Conservation (phyloP, 2,113 vertebrate species). For the Pelobates fuscus region DNA sequence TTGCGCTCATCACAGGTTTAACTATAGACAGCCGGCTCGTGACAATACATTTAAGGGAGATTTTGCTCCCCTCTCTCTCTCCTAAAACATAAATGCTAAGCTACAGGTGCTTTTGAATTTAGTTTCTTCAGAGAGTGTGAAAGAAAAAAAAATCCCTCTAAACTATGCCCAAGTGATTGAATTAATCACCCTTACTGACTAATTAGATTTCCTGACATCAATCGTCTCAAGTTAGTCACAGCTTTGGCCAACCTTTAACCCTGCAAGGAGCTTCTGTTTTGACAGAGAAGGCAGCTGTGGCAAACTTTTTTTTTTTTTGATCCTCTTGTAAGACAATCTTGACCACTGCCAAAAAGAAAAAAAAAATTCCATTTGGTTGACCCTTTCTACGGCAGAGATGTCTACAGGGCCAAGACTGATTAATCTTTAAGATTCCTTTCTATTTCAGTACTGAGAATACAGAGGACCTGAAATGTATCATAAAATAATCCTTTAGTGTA, state of each 20-base stretch:
- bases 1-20: conserved; percentile 35
- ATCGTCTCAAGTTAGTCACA: conserved; percentile 62
- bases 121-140: conserved; percentile 41
- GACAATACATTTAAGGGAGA: conserved; percentile 42
- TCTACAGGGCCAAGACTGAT: not conserved
- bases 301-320: conserved; percentile 55
- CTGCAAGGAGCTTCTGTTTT: conserved; percentile 59
- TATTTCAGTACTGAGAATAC: not conserved
- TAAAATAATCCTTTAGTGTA: not conserved
- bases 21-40: conserved; percentile 36
- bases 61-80: no score
- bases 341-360: conserved; percentile 51
- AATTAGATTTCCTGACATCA: conserved; percentile 71
- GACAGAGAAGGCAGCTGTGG: conserved; percentile 68
- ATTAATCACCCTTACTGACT: conserved; percentile 56
- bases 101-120: conserved; percentile 49
- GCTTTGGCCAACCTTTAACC: conserved; percentile 69
- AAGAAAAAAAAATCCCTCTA: conserved; percentile 37
- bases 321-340: conserved; percentile 69
- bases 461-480: not conserved
- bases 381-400: not conserved
- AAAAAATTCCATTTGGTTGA: conserved; percentile 52
- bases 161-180: conserved; percentile 55
- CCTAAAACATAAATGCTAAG: conserved; percentile 1
- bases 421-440: not conserved